Base-by-base conservation (phyloP, 2,888 invertebrate species). In the Dilophus febrilis region DNA sequence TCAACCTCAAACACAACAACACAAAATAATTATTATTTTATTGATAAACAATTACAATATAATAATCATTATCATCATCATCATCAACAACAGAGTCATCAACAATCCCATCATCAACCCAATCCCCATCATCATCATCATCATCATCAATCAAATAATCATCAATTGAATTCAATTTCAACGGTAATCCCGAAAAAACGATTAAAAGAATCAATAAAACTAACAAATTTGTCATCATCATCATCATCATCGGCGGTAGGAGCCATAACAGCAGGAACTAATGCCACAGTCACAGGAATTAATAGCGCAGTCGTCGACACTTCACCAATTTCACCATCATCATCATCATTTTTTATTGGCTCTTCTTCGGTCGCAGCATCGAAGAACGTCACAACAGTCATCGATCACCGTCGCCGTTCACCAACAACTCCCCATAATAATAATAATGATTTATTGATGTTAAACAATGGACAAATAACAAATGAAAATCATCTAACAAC, bases 11-110 rank as follows among this genome's bases (percentile, higher is more conserved):
- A n/a, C n/a, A n/a, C n/a, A n/a, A n/a, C n/a, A n/a, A n/a, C n/a
- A n/a, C n/a, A n/a, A n/a, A 53, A 13, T 39, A 51, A 33, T 43
- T 48, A 28, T 17, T 16, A 28, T 28, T 28, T 22, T 7, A 16
- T 31, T 16, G 13, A 31, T 5, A n/a, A 13, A 35, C 35, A 35
- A 35, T 35, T 26, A 14, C 35, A 22, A 13, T 26, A 35, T 26
- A 22, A 26, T 35, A 35, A 11, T n/a, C 12, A 17, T 18, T 33
- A 11, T 33, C 8, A 32, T 12, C n/a, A 32, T 32, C 16, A 19
- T 22, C 7, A 13, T 2, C 11, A 4, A 19, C 18, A 22, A 19
- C 7, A 18, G 11, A 3, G 12, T 4, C 11, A 34, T 14, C 7
- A 18, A 22, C 8, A 22, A 22, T 18, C 6, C 31, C 12, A 5